These are phyloP conservation scores for Julus scandinavius DNA, from an alignment of 2,888 invertebrate species.

Conservation along the genomic window DNA sequence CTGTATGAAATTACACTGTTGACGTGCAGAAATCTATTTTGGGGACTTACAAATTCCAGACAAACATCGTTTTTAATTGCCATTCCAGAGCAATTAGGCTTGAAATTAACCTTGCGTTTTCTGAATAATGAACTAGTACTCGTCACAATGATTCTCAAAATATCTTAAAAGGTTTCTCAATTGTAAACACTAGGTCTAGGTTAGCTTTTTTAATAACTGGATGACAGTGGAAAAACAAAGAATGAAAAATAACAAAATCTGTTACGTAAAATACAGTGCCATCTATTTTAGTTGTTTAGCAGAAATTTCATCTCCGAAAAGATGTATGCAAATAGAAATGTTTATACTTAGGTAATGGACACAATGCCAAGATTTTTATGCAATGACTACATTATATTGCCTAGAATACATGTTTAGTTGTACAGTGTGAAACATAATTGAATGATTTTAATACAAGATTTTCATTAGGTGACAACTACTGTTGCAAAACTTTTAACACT, in stretches of 20 bases:
- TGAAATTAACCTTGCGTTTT: not conserved
- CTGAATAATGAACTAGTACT: not conserved
- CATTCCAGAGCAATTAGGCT: not conserved
- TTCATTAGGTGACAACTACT: too few relatives aligned
- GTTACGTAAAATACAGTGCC: not conserved
- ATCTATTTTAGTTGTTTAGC: not conserved
- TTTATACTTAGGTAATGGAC: not conserved
- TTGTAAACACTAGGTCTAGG: not conserved
- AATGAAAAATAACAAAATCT: slow-evolving; percentile 21
- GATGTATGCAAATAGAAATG: not conserved
- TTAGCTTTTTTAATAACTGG: not conserved
- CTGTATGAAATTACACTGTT: not conserved
- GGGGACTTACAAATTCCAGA: not conserved
- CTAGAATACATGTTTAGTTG: not conserved
- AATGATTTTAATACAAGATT: not conserved
- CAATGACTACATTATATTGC: not conserved
- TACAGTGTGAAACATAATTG: not conserved
- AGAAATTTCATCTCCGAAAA: not conserved
- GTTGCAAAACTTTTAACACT: too few relatives aligned
- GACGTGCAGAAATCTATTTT: not conserved
- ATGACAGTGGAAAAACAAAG: not conserved
- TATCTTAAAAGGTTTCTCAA: not conserved
- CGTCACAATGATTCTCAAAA: not conserved
- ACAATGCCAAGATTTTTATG: not conserved
- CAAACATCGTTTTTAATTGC: not conserved